phyloP scores from a whole-genome alignment of 2,797 vertebrate genomes.

The Avahi laniger region DNA sequence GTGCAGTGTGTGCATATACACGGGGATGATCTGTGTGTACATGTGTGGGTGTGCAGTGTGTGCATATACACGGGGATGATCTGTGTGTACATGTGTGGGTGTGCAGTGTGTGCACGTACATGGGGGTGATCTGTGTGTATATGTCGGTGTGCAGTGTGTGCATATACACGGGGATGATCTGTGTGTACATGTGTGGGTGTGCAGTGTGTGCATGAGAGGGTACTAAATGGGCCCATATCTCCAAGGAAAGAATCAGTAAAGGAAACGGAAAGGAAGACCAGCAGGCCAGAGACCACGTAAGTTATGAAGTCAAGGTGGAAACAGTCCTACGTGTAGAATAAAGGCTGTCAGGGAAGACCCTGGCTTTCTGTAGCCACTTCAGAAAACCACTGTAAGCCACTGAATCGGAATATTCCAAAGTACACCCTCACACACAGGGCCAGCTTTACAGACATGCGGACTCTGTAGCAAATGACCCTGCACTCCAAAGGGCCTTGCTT shows the following conservation, averaged over 20 bases:
- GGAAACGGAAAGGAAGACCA: too few relatives aligned
- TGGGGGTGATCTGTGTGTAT: not conserved
- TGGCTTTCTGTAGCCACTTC: not conserved
- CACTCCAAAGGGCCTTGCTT: not conserved
- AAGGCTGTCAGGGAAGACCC: not conserved
- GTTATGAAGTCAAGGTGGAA: rapidly evolving
- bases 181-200: not conserved
- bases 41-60: too few relatives aligned
- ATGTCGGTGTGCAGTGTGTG: not conserved
- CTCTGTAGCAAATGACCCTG: too few relatives aligned
- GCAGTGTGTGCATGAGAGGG: not conserved
- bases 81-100: not conserved
- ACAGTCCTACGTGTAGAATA: not conserved
- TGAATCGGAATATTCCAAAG: not conserved
- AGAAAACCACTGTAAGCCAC: not conserved
- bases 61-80: too few relatives aligned
- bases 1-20: too few relatives aligned
- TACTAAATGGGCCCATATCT: not conserved
- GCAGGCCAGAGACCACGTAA: rapidly evolving
- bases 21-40: not conserved
- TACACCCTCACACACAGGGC: rapidly evolving
- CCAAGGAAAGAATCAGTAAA: not conserved
- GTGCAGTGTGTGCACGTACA: too few relatives aligned
- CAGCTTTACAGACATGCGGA: rapidly evolving
- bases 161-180: not conserved